Conservation (phyloP, 1,140 invertebrate species). For the Pogonomyrmex barbatus region DNA sequence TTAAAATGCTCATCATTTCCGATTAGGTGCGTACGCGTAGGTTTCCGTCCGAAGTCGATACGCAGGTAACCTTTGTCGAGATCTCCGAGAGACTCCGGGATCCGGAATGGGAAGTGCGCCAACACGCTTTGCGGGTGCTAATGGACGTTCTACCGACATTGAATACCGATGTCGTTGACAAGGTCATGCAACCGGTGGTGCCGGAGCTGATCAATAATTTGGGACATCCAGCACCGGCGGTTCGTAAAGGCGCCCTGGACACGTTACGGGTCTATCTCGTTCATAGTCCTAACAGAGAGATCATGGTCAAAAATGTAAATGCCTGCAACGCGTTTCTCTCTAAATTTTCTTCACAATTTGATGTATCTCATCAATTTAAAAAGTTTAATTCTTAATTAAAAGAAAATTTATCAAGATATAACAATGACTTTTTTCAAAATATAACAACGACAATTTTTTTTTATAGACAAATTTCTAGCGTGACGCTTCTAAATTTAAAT, state of each 20-base stretch:
- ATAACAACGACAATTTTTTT: neutral
- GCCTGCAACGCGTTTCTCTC: neutral
- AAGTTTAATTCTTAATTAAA: neutral
- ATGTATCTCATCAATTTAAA: neutral
- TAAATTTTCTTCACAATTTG: constrained; percentile 18
- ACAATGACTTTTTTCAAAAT: constrained; percentile 3
- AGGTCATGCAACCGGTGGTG: constrained; percentile 87
- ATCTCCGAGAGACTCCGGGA: constrained; percentile 90
- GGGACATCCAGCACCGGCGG: constrained; percentile 91
- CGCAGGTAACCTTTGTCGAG: constrained; percentile 88
- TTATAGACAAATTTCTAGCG: neutral
- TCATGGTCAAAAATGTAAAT: constrained; percentile 77
- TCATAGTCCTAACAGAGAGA: constrained; percentile 85
- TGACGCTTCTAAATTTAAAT: neutral
- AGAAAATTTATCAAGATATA: neutral
- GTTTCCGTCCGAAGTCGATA: constrained; percentile 88
- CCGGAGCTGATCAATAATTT: constrained; percentile 90
- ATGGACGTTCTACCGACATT: constrained; percentile 91
- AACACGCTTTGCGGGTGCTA: constrained; percentile 91
- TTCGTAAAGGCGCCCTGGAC: constrained; percentile 91
- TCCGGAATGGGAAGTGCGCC: constrained; percentile 93
- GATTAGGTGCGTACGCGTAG: constrained; percentile 81
- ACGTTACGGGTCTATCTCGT: constrained; percentile 89
- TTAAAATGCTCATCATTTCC: neutral
- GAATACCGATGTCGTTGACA: constrained; percentile 87